Percentiles rank a stretch among this genome's conserved stretches.
phyloP scores from a whole-genome alignment of 1,140 invertebrate genomes.

The Plodia interpunctella region DNA sequence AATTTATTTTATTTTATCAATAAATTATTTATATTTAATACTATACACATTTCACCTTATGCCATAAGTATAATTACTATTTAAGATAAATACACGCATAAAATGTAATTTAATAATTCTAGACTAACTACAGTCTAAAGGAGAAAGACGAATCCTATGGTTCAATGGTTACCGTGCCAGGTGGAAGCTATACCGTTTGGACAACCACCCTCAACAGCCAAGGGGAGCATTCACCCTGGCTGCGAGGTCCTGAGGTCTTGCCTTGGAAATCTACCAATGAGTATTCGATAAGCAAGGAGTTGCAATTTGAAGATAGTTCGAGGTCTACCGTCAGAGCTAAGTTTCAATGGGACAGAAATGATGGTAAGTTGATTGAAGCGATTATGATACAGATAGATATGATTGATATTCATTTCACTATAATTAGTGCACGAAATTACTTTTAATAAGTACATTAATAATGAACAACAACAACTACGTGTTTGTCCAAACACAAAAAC shows the following conservation, averaged over 20 bases:
- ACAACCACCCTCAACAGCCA: constrained; percentile 28
- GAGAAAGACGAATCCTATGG: constrained; percentile 18
- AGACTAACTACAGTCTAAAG: constrained; percentile 43
- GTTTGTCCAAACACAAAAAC: too few species aligned
- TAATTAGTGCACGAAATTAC: too few species aligned
- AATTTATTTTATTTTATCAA: too few species aligned
- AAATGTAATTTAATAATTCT: constrained; percentile 14
- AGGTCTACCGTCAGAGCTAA: constrained; percentile 19
- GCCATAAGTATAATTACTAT: too few species aligned
- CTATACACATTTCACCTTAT: background rate
- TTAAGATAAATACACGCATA: too few species aligned
- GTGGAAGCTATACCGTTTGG: constrained; percentile 41
- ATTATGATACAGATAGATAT: too few species aligned
- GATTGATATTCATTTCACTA: too few species aligned
- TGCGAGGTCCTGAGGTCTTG: constrained; percentile 22
- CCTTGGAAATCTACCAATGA: constrained; percentile 17
- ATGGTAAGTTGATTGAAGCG: constrained; percentile 32
- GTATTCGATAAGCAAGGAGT: constrained; percentile 29
- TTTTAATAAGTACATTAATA: too few species aligned
- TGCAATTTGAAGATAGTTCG: background rate
- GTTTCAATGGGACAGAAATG: constrained; percentile 42
- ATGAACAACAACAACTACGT: too few species aligned
- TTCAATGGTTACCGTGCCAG: constrained; percentile 15
- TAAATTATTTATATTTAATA: background rate
- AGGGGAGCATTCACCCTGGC: constrained; percentile 37